A percentile compares a stretch with the other conserved stretches of the same genome.
These are phyloP conservation scores for Lasaia peninsularis DNA, from an alignment of 1,140 invertebrate species.

Conservation along the genomic window DNA sequence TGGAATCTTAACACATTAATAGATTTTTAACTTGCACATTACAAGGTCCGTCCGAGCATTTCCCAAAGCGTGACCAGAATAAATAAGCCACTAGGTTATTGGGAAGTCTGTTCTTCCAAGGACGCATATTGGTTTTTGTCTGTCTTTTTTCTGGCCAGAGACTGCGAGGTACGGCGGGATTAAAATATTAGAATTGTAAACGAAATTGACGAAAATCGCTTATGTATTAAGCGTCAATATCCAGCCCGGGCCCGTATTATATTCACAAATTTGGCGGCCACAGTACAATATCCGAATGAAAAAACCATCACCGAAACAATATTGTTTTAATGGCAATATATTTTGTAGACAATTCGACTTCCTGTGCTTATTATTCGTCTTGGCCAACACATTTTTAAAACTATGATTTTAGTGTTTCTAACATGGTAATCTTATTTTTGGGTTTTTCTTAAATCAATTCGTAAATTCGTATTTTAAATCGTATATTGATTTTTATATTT, in stretches of 20 bases:
- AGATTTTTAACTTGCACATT: neutral
- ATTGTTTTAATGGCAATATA: slow-evolving; percentile 5
- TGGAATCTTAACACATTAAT: neutral
- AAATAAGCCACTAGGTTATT: slow-evolving; percentile 54
- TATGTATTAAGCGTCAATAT: slow-evolving; percentile 48
- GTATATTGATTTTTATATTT: no score
- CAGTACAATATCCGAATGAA: slow-evolving; percentile 34
- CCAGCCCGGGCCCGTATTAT: slow-evolving; percentile 41
- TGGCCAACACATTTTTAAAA: neutral
- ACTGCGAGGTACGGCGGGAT: slow-evolving; percentile 25
- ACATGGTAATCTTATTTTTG: no score
- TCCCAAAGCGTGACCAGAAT: slow-evolving; percentile 12
- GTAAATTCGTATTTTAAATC: no score
- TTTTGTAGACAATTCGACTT: neutral
- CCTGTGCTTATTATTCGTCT: slow-evolving; percentile 1
- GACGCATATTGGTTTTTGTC: slow-evolving; percentile 40
- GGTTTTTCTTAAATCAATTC: no score
- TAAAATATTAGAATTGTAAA: slow-evolving; percentile 53
- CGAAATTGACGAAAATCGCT: slow-evolving; percentile 48
- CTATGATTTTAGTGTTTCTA: no score
- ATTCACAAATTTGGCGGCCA: slow-evolving; percentile 47
- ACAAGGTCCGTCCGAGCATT: neutral
- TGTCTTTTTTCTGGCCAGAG: slow-evolving; percentile 26
- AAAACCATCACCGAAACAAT: slow-evolving; percentile 23
- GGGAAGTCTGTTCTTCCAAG: slow-evolving; percentile 43